Base-by-base conservation (phyloP, 2,113 vertebrate species). In the Rhea americana region DNA sequence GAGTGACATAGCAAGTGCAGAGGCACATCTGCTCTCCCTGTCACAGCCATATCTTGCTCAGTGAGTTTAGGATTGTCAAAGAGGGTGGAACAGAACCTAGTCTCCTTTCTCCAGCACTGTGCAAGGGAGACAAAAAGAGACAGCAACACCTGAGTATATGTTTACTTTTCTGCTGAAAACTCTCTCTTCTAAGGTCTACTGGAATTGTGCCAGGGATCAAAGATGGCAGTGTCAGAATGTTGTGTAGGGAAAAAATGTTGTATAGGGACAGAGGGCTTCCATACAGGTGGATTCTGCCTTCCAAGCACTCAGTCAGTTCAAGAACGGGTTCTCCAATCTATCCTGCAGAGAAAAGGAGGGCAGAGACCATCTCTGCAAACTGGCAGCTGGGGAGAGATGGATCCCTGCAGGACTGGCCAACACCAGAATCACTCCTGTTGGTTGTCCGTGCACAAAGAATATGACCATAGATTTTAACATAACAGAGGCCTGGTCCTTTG, bases 31-130 rank as follows among this genome's bases (percentile, higher is more conserved):
- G 28, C 2, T 0, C 30, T 67, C 70, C 72, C 48, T 16, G 41
- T 26, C 24, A 24, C 0, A 0, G 7, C 62, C 4, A 1, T 39
- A 6, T 85, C 67, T 75, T 0, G 0, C 16, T 79, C 25, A 28
- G 28, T 80, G 63, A 78, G 66, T 90, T 71, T 88, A 20, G 37
- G 61, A 45, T 35, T 45, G 53, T 13, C 37, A 55, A 70, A 83
- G 25, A 6, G 47, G 32, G 28, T 47, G 21, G 24, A 35, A 26
- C 32, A 67, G 56, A 78, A 9, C 56, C 32, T 25, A 5, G 6
- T 5, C 16, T 13, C 21, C 15, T 16, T 68, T 43, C 21, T 51
- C 35, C 53, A 51, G 51, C 12, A 11, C 43, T 19, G 6, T 58
- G 53, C 26, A 72, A 63, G 71, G 65, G 53, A 91, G 48, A 48